Base-by-base conservation (phyloP, 2,113 vertebrate genomes). In the Hydrochoerus hydrochaeris region DNA sequence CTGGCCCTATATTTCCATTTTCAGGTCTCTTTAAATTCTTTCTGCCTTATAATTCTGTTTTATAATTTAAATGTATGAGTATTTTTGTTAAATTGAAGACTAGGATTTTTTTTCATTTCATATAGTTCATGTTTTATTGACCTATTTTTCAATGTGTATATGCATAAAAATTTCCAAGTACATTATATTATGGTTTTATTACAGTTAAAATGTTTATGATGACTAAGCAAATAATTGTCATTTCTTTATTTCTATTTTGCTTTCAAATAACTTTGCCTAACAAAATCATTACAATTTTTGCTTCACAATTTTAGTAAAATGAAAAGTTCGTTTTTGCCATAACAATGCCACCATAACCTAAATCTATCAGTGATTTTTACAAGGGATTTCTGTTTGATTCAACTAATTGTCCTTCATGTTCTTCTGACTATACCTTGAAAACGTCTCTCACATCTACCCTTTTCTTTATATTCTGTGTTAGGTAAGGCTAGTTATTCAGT, bases 11-110 rank as follows among this genome's bases (percentile, higher is more conserved):
- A 86, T 85, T 95, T 93, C n/a, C 41, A 69, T 58, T 95, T 78
- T 94, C 85, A 78, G 20, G 80, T 85, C 11, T 52, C 35, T 78
- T 78, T 85, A 84, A 83, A 92, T 91, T 94, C 7, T 94, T 85
- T 65, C 24, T 22, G 87, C 14, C 78, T 19, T 57, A 57, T 19
- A 57, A 57, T 57, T 57, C 54, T 28, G 10, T 49, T 78, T 95
- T 92, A 63, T 83, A 62, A 85, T 81, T 91, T 92, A 44, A 57
- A 17, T 58, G 10, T 75, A 65, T 22, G 58, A 38, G 1, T 65
- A 17, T 90, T 46, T 90, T 41, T 62, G 6, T 67, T 75, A 86
- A 91, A 87, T 32, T 88, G 71, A 32, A 82, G 12, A 9, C 12
- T 63, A 65, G 32, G 7, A 67, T 35, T 96, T 82, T 94, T 94